Conservation (phyloP, 2,797 vertebrate genomes). For the Serranus cabrilla region DNA sequence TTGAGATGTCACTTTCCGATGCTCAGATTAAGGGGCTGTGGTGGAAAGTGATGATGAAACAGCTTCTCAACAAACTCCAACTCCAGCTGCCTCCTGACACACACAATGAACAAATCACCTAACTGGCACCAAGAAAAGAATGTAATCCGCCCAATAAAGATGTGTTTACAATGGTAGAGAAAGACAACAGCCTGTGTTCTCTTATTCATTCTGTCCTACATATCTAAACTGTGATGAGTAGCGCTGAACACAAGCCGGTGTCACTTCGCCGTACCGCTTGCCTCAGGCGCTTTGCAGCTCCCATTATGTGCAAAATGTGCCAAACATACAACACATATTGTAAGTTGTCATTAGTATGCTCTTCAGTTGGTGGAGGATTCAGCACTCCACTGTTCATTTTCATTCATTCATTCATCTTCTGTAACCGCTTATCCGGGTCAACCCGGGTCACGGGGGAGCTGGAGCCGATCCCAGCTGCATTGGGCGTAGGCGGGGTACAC, state of each 20-base stretch:
- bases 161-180: slow-evolving; percentile 47
- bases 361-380: not conserved
- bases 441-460: too few species aligned
- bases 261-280: not conserved
- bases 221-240: slow-evolving; percentile 45
- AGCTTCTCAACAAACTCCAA: slow-evolving; percentile 32
- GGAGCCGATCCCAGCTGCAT: too few species aligned
- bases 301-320: slow-evolving; percentile 30
- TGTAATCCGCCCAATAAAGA: slow-evolving; percentile 52
- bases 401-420: too few species aligned
- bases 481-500: too few species aligned
- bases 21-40: not conserved
- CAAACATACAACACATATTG: not conserved
- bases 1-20: slow-evolving; percentile 28
- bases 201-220: slow-evolving; percentile 46
- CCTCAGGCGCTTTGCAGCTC: slow-evolving; percentile 31
- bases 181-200: slow-evolving; percentile 61
- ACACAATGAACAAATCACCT: slow-evolving; percentile 30
- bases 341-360: slow-evolving; percentile 21
- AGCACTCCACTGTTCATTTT: slow-evolving; percentile 7
- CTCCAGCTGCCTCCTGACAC: slow-evolving; percentile 45
- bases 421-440: too few species aligned
- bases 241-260: slow-evolving; percentile 44
- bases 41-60: slow-evolving; percentile 34
- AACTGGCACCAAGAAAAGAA: slow-evolving; percentile 9